A percentile compares a stretch with the other conserved stretches of the same genome.
Conservation (phyloP, 2,113 vertebrate species). For the Semnornis frantzii region DNA sequence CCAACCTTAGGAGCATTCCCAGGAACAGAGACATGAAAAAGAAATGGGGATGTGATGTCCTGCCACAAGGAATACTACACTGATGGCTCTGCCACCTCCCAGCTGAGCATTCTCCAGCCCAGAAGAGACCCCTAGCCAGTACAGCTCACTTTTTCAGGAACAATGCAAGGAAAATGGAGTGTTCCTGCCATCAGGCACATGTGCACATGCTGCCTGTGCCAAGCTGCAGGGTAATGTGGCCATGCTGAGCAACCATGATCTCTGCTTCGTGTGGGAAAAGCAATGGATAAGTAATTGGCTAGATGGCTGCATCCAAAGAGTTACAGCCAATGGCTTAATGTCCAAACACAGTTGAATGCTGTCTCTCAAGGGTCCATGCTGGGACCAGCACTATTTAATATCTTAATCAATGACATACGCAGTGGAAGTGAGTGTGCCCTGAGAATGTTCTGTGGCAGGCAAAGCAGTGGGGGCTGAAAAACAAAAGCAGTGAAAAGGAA, state of each 20-base stretch:
- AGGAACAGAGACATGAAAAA: not conserved
- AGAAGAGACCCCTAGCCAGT: not conserved
- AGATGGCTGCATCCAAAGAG: not conserved
- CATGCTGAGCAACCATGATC: not conserved
- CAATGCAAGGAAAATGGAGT: not conserved
- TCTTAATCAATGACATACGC: not conserved
- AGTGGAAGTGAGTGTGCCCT: not conserved
- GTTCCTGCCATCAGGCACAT: not conserved
- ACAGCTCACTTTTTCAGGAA: not conserved
- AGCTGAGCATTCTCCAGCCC: not conserved
- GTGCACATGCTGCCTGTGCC: not conserved
- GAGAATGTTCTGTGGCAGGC: not conserved
- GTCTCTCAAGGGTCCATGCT: not conserved
- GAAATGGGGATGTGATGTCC: rapidly evolving
- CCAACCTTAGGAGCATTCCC: not conserved
- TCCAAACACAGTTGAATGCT: not conserved
- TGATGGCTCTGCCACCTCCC: not conserved
- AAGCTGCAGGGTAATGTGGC: not conserved
- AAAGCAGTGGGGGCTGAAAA: not conserved
- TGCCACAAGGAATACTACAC: not conserved
- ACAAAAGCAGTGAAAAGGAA: not conserved
- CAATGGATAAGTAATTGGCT: not conserved
- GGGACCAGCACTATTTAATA: not conserved
- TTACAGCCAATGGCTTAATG: not conserved
- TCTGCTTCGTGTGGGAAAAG: not conserved